Conservation (phyloP, 2,888 invertebrate genomes). For the Drosophila putrida region DNA sequence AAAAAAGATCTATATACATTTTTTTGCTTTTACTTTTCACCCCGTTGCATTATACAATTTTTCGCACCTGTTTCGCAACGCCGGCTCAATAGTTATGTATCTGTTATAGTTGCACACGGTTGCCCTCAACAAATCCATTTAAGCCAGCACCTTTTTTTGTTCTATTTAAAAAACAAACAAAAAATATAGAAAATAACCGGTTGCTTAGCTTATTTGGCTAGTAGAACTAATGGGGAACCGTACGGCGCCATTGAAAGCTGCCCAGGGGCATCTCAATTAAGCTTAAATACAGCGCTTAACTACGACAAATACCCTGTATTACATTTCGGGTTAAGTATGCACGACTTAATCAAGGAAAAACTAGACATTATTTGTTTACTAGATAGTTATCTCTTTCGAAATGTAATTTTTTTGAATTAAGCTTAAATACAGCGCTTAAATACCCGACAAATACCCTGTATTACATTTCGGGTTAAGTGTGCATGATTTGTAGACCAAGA, state of each 20-base stretch:
- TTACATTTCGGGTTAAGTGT: background rate
- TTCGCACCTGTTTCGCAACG: constrained; percentile 8
- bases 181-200: constrained; percentile 30
- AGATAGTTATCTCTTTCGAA: background rate
- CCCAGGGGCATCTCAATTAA: constrained; percentile 52
- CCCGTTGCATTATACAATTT: constrained; percentile 11
- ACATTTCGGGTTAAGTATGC: background rate
- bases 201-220: constrained; percentile 44
- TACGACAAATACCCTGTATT: constrained; percentile 11
- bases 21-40: constrained; percentile 3
- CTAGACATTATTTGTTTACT: too few relatives aligned
- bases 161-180: constrained; percentile 5
- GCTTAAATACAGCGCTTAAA: constrained; percentile 26
- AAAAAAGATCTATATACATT: background rate
- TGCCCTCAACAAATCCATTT: constrained; percentile 28
- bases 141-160: constrained; percentile 15
- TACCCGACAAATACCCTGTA: constrained; percentile 12
- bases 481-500: background rate
- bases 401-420: too few relatives aligned
- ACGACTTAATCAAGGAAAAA: background rate
- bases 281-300: constrained; percentile 25
- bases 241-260: constrained; percentile 14
- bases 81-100: constrained; percentile 11
- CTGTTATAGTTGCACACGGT: constrained; percentile 16
- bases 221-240: constrained; percentile 49